These are phyloP conservation scores for Stichopus horrens DNA, from an alignment of 53 echinoderm and acorn worm genomes.

Conservation along the genomic window DNA sequence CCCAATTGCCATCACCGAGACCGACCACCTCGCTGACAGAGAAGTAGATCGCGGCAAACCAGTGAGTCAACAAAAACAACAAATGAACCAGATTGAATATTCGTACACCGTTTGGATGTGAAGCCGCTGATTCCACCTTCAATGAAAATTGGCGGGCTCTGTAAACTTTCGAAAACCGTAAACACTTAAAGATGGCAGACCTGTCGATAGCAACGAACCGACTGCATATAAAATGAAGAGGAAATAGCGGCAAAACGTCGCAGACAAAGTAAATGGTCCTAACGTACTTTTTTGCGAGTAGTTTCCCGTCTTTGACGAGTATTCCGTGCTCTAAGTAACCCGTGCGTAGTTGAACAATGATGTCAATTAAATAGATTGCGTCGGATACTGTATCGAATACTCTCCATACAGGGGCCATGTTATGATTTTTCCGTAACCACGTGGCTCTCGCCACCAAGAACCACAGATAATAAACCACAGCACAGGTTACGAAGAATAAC, in stretches of 20 bases:
- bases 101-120: constrained; percentile 72
- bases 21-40: constrained; percentile 63
- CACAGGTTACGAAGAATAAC: constrained; percentile 69
- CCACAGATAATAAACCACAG: constrained; percentile 86
- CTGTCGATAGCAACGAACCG: not conserved
- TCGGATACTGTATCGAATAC: constrained; percentile 74
- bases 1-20: constrained; percentile 67
- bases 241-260: constrained; percentile 67
- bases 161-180: constrained; percentile 73
- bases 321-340: constrained; percentile 85
- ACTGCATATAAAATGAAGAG: constrained; percentile 59
- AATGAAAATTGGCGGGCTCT: constrained; percentile 59
- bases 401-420: constrained; percentile 62
- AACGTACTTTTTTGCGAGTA: constrained; percentile 64
- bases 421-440: constrained; percentile 71
- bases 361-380: constrained; percentile 77
- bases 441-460: constrained; percentile 82
- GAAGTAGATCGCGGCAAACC: constrained; percentile 79
- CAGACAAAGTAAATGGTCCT: constrained; percentile 56
- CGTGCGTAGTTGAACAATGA: constrained; percentile 75
- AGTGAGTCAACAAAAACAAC: constrained; percentile 76
- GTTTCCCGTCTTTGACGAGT: constrained; percentile 60
- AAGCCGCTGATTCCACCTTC: constrained; percentile 64
- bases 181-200: constrained; percentile 56
- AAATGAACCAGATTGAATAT: constrained; percentile 74